Evolutionary conservation across 2,888 invertebrate genomes (phyloP).

Genomic region (Argyresthia albistria): DNA sequence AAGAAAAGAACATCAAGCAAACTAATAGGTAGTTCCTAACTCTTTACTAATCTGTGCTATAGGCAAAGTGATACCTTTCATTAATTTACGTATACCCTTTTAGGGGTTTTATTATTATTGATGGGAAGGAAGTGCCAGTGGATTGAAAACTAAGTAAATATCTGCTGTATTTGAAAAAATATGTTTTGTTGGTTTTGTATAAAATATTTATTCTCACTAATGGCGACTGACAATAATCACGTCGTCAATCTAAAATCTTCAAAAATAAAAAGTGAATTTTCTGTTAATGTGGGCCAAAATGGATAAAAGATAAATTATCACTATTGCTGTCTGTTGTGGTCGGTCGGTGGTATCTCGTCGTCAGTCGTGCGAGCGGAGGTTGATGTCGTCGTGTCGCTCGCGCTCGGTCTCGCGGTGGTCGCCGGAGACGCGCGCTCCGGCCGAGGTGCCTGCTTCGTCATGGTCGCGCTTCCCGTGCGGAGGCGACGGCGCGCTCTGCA

Average conservation of each 20-base stretch:
- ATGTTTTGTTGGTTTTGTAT: conserved; percentile 4
- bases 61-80: too few species aligned
- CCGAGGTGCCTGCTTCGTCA: conserved; percentile 58
- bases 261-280: conserved; percentile 45
- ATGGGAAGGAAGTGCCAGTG: too few species aligned
- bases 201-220: conserved; percentile 47
- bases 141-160: too few species aligned
- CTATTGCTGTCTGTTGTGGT: background rate
- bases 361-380: conserved; percentile 54
- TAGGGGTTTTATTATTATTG: too few species aligned
- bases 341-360: background rate
- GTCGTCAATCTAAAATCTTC: conserved; percentile 34
- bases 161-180: too few species aligned
- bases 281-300: conserved; percentile 44
- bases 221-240: conserved; percentile 59
- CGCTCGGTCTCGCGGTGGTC: conserved; percentile 58
- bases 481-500: conserved; percentile 72
- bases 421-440: conserved; percentile 55
- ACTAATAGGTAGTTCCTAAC: too few species aligned
- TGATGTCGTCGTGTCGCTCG: conserved; percentile 59
- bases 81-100: too few species aligned
- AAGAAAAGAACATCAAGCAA: too few species aligned
- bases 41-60: too few species aligned
- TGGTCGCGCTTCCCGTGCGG: conserved; percentile 52
- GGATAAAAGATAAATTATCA: conserved; percentile 6